Base-by-base conservation (phyloP, 2,113 vertebrate species). In the Sinocyclocheilus anophthalmus region DNA sequence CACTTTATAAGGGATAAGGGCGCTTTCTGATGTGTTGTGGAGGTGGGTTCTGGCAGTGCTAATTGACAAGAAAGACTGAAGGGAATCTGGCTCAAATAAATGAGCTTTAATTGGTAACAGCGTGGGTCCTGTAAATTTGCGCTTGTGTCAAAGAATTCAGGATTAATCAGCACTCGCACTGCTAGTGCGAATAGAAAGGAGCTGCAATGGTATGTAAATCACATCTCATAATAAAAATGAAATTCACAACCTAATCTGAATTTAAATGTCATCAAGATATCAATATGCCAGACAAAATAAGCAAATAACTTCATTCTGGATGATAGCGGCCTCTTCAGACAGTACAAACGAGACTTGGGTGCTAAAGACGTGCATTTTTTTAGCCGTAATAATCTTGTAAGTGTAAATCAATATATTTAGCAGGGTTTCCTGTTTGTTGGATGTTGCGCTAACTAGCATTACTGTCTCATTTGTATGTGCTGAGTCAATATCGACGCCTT, bases 61-160 rank as follows among this genome's bases (percentile, higher is more conserved):
- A 59, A 81, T 30, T 86, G 77, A 86, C 77, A 48, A 30, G 65
- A 42, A 78, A 39, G 53, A 59, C 24, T 16, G 50, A 81, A 69
- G 16, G n/a, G 65, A 61, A 42, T 48, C 76, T 86, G 77, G 77
- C 48, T 73, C 9, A 37, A 55, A 86, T 80, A 86, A 80, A 81
- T 63, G 37, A 81, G 65, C 85, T 81, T 81, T 63, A 86, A 81
- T 61, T 81, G 70, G 85, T 24, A 57, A 45, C 67, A 86, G 37
- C 30, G 50, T 86, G 85, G 69, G 76, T 70, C 75, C 76, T 57
- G 76, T 8, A 70, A 55, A 78, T 73, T 33, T 45, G 55, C 22
- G 16, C 69, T 55, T 3, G 61, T 67, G n/a, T 73, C 20, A n/a
- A 72, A 55, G 12, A 72, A 69, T 65, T 16, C n/a, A 11, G 39